phyloP scores from a whole-genome alignment of 1,140 invertebrate species.

The Drosophila albomicans region DNA sequence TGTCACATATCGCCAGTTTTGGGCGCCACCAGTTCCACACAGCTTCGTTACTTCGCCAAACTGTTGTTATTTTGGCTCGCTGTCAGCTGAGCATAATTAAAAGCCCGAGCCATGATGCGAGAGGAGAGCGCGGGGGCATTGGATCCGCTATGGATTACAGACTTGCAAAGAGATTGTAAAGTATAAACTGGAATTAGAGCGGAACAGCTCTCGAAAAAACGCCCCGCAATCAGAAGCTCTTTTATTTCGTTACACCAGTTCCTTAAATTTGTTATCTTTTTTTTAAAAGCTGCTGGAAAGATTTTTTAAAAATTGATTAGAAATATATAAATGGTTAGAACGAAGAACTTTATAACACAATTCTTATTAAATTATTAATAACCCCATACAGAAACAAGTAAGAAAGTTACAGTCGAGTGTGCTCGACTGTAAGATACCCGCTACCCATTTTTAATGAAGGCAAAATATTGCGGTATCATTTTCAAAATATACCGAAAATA shows the following conservation, averaged over 20 bases:
- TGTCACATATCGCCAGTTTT: constrained; percentile 72
- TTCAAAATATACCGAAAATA: too few species aligned
- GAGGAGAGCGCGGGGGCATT: neutral
- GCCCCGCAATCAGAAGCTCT: neutral
- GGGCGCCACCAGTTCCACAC: constrained; percentile 57
- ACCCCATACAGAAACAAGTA: too few species aligned
- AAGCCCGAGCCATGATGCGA: constrained; percentile 48
- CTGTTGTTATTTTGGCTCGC: constrained; percentile 49
- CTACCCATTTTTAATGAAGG: too few species aligned
- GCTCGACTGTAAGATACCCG: too few species aligned
- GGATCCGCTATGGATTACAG: constrained; percentile 3
- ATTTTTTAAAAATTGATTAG: too few species aligned
- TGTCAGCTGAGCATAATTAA: constrained; percentile 76
- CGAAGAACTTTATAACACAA: too few species aligned
- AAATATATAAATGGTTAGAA: too few species aligned
- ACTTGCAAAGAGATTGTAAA: constrained; percentile 6
- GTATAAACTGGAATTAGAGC: constrained; percentile 6
- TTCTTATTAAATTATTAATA: too few species aligned
- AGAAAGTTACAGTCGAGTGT: too few species aligned
- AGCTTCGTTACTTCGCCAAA: constrained; percentile 4
- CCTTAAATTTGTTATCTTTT: neutral
- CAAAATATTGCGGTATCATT: too few species aligned
- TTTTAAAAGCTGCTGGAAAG: neutral
- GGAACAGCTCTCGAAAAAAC: neutral
- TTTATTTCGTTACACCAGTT: too few species aligned